Evolutionary conservation across 2,113 vertebrate species (phyloP).

Genomic region (Shinisaurus crocodilurus): DNA sequence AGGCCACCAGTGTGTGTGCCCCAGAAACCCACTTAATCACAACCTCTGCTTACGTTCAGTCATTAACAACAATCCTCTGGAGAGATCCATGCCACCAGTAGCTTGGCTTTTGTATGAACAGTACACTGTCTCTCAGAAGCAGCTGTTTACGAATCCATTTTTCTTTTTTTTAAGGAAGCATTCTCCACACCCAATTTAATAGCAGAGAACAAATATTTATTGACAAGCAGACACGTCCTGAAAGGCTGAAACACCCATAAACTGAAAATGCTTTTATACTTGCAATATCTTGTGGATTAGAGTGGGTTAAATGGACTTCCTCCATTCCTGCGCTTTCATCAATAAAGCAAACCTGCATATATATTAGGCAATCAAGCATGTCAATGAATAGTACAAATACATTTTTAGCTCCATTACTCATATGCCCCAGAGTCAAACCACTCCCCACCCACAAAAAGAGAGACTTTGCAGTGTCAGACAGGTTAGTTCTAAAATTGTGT

Average conservation of each 20-base stretch:
- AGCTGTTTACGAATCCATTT: constrained; percentile 30
- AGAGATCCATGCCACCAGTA: not conserved
- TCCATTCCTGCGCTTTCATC: not conserved
- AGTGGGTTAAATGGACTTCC: not conserved
- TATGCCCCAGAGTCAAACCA: not conserved
- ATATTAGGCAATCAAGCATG: constrained; percentile 46
- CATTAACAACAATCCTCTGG: constrained; percentile 9
- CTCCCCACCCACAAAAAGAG: not conserved
- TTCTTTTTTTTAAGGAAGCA: constrained; percentile 31
- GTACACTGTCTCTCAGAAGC: not conserved
- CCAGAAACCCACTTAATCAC: not conserved
- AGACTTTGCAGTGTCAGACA: constrained; percentile 8
- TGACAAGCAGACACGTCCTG: constrained; percentile 15
- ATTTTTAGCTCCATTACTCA: constrained; percentile 4
- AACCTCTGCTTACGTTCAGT: not conserved
- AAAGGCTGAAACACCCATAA: constrained; percentile 14
- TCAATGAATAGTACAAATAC: not conserved
- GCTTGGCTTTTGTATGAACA: not conserved
- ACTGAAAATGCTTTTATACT: not conserved
- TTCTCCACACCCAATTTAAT: not conserved
- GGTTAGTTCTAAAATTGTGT: constrained; percentile 42
- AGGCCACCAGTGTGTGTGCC: rapidly evolving
- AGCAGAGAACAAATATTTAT: constrained; percentile 36
- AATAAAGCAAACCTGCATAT: constrained; percentile 16
- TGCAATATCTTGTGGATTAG: not conserved